phyloP scores from a whole-genome alignment of 2,797 vertebrate genomes.

The Melanotaenia trifasciata region DNA sequence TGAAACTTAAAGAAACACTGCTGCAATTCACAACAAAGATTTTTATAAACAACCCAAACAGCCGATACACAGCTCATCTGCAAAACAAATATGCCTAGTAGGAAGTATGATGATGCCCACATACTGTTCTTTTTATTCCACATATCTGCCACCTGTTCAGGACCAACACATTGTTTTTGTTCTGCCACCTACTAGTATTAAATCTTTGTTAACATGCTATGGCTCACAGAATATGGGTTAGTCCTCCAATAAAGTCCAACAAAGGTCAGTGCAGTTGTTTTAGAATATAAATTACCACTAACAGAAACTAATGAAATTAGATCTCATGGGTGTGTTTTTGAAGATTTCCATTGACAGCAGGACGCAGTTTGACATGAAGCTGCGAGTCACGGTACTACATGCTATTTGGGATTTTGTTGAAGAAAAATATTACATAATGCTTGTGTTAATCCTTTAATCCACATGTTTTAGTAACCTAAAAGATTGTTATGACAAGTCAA shows the following conservation, averaged over 20 bases:
- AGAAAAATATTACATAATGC: neutral
- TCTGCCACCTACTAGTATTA: neutral
- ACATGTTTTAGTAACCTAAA: neutral
- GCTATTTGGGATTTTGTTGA: neutral
- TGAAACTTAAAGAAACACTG: neutral
- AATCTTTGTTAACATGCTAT: neutral
- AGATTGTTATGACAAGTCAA: neutral
- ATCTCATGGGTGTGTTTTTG: neutral
- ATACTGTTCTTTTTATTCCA: neutral
- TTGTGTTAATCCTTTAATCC: conserved; percentile 5
- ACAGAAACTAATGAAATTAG: neutral
- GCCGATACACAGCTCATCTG: no score
- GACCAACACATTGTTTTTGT: conserved; percentile 4
- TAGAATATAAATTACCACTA: no score
- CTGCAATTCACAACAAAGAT: no score
- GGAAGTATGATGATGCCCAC: conserved; percentile 1
- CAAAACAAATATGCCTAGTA: neutral
- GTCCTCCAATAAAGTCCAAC: neutral
- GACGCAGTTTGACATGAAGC: neutral
- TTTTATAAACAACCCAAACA: neutral
- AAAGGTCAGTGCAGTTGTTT: neutral
- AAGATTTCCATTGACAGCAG: neutral
- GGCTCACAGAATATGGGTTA: neutral
- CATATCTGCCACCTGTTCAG: neutral
- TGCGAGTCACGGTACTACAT: neutral